Conservation (phyloP, 2,888 invertebrate genomes). For the Salticus scenicus region DNA sequence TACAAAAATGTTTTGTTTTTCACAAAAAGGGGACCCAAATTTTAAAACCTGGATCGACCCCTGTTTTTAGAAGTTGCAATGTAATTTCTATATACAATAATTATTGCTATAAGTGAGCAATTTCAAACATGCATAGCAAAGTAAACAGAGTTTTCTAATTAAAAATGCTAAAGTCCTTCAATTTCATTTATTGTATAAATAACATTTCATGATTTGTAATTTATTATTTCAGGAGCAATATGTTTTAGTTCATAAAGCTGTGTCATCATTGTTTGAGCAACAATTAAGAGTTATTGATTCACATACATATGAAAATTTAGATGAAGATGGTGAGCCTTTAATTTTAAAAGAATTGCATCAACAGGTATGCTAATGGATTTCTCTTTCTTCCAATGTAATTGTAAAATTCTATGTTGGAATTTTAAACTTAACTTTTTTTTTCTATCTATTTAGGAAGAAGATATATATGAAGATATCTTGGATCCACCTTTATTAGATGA, state of each 20-base stretch:
- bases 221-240: slow-evolving; percentile 78
- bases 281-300: slow-evolving; percentile 78
- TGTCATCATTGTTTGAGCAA: slow-evolving; percentile 78
- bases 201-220: too few species aligned
- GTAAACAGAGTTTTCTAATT: too few species aligned
- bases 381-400: too few species aligned
- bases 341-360: slow-evolving; percentile 57
- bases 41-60: too few species aligned
- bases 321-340: slow-evolving; percentile 73
- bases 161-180: too few species aligned
- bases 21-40: too few species aligned
- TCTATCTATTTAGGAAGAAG: slow-evolving; percentile 47
- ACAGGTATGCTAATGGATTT: slow-evolving; percentile 21
- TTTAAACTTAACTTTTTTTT: not conserved
- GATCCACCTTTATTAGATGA: slow-evolving; percentile 42
- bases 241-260: slow-evolving; percentile 79
- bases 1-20: too few species aligned
- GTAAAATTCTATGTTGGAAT: not conserved
- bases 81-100: too few species aligned
- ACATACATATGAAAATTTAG: slow-evolving; percentile 79
- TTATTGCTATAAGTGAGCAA: too few species aligned
- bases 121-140: too few species aligned
- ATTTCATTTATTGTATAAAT: too few species aligned
- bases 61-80: too few species aligned
- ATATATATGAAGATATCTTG: slow-evolving; percentile 65